A percentile compares a stretch with the other conserved stretches of the same genome.
Conservation (phyloP, 2,888 invertebrate genomes). For the Ophion slaviceki region DNA sequence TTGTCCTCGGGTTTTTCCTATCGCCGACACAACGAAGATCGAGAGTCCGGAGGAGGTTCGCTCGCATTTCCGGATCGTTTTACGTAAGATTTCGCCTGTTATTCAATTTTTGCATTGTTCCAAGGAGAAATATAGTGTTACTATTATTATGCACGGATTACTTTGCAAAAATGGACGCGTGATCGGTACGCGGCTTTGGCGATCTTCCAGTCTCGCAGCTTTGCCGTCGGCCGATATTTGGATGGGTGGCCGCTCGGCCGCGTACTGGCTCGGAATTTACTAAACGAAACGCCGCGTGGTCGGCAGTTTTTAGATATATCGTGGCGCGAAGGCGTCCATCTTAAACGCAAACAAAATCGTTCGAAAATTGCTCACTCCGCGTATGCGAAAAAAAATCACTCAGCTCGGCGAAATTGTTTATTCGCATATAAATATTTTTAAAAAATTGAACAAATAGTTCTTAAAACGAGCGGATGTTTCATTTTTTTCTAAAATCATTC, state of each 20-base stretch:
- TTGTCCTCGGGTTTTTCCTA: not conserved
- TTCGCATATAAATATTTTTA: not conserved
- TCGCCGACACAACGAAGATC: not conserved
- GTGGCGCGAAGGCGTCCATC: not conserved
- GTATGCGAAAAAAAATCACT: not conserved
- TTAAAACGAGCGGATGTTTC: not conserved
- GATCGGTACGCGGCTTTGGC: not conserved
- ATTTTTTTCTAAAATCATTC: not conserved
- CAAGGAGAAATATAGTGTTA: constrained; percentile 3
- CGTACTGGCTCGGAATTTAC: not conserved
- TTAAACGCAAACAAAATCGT: not conserved
- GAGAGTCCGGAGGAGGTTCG: not conserved
- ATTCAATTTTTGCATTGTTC: constrained; percentile 2
- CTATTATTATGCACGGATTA: too few relatives aligned
- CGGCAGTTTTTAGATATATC: not conserved
- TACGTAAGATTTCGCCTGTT: constrained; percentile 13
- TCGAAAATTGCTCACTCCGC: not conserved
- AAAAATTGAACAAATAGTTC: not conserved
- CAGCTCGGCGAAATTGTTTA: not conserved
- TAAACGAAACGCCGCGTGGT: not conserved
- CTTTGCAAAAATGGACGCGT: not conserved
- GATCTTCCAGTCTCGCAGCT: too few relatives aligned
- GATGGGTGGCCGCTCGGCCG: too few relatives aligned
- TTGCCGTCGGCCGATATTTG: too few relatives aligned
- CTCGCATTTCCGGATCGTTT: constrained; percentile 2